Base-by-base conservation (phyloP, 2,113 vertebrate species). In the Podiceps cristatus region DNA sequence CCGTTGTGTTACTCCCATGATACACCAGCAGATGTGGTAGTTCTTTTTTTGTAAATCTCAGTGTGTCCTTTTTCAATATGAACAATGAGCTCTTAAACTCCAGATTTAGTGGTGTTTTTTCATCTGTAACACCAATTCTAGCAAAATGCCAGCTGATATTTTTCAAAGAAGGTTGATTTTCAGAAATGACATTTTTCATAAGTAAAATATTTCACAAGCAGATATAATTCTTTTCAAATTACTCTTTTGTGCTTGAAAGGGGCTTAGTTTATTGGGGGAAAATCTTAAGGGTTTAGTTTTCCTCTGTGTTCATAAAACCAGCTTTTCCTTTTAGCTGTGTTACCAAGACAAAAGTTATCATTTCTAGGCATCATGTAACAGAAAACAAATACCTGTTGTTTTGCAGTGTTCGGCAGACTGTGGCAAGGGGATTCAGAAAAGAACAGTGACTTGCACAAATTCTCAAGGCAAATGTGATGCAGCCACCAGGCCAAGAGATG, bases 361-460 rank as follows among this genome's bases (percentile, higher is more conserved):
- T 86, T 89, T 89, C 62, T 67, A 50, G 78, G 27, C 56, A 50
- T 35, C 35, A 1, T 29, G 59, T 90, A 74, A 68, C 60, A 44
- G 56, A 49, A 88, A 7, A 40, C 66, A 72, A 71, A 37, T 27
- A 49, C 18, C 42, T 84, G 18, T 47, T 97, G 56, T 96, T 91
- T 98, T 97, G 31, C 97, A 99, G 99, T 99, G 99, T 85, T 99
- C 99, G 0, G 98, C 99, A 86, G 98, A 97, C 93, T 99, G 99
- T 84, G 99, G 99, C 16, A 95, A 86, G 18, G 99, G 99, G 27
- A 98, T 98, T 15, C 99, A 98, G 93, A 99, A 97, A 15, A 98
- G 99, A 69, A 99, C 98, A 1, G 99, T 99, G 95, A 98, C 97
- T 0, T 99, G 99, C 96, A 99, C 98, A 76, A 99, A 99, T 96